Base-by-base conservation (phyloP, 2,113 vertebrate species). In the Amblyornis subalaris region DNA sequence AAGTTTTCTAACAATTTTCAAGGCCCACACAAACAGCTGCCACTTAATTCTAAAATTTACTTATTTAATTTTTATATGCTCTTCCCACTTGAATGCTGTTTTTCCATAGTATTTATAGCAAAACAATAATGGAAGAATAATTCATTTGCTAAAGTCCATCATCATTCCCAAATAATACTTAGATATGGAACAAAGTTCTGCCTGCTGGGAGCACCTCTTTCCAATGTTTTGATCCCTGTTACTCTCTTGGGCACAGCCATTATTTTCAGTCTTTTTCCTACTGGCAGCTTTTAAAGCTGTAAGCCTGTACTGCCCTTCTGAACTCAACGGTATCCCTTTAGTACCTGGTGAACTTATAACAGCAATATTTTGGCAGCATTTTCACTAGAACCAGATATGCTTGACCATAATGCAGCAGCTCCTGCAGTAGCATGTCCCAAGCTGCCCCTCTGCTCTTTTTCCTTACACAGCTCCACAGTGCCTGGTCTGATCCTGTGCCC, bases 191-290 rank as follows among this genome's bases (percentile, higher is more conserved):
- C 23, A 42, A 72, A 61, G 10, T 35, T 83, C 57, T 78, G 58
- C 21, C 14, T 29, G 31, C 26, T 65, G 24, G n/a, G 77, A 73
- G 71, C 60, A 65, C 42, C 50, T 70, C 70, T 81, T 45, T n/a
- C 71, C 31, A 16, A 1, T 16, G 14, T 38, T 48, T 75, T 14
- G 5, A 29, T 62, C 40, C 31, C 48, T 0, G 0, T 70, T 62
- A 29, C 7, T 74, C 80, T 75, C 12, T 44, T 61, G 29, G 44
- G 31, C 18, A 29, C 14, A 64, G 36, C 23, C 35, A 47, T 66
- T 57, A 24, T 21, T 57, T 61, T 85, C 29, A 48, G 35, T 36
- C 12, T 14, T 58, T n/a, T 45, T 70, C 40, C 42, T 79, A 14
- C 24, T 8, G 17, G 22, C 47, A 61, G 18, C n/a, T 71, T 57